phyloP scores from a whole-genome alignment of 2,888 invertebrate genomes.

The Hoplodrina blanda region DNA sequence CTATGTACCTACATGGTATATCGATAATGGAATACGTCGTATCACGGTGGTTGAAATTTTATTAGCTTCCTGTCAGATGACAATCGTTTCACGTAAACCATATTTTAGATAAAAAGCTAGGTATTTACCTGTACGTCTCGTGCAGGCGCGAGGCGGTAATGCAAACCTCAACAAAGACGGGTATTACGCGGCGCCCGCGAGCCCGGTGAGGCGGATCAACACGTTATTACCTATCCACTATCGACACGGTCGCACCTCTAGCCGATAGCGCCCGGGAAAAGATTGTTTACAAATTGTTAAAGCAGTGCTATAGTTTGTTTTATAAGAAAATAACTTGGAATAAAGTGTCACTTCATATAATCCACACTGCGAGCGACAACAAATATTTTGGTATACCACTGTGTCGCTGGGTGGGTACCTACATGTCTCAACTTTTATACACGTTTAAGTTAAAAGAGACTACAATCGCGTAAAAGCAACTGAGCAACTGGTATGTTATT shows the following conservation, averaged over 20 bases:
- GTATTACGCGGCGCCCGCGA: not conserved
- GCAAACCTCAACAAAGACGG: slow-evolving; percentile 47
- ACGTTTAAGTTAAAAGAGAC: not conserved
- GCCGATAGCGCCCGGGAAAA: slow-evolving; percentile 1
- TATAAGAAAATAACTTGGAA: not conserved
- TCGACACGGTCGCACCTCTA: slow-evolving; percentile 23
- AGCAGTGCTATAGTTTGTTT: not conserved
- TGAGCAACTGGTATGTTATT: not conserved
- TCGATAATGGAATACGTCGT: slow-evolving; percentile 12
- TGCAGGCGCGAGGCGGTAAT: slow-evolving; percentile 39
- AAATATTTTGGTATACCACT: not conserved
- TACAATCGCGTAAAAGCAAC: not conserved
- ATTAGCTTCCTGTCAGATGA: slow-evolving; percentile 38
- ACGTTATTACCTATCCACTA: slow-evolving; percentile 37
- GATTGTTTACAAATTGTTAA: slow-evolving; percentile 29
- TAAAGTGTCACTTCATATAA: not conserved
- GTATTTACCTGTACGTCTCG: slow-evolving; percentile 36
- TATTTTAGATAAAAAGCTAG: slow-evolving; percentile 37
- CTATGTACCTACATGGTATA: too few species aligned
- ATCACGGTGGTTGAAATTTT: slow-evolving; percentile 23
- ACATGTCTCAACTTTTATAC: too few species aligned
- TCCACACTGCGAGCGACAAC: not conserved
- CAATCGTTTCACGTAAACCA: slow-evolving; percentile 25
- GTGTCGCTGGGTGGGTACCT: too few species aligned
- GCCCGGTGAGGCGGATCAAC: slow-evolving; percentile 34